Evolutionary conservation across 1,140 invertebrate genomes (phyloP), one percentile per base, ranked within the genome.

Genomic region (Drosophila busckii): DNA sequence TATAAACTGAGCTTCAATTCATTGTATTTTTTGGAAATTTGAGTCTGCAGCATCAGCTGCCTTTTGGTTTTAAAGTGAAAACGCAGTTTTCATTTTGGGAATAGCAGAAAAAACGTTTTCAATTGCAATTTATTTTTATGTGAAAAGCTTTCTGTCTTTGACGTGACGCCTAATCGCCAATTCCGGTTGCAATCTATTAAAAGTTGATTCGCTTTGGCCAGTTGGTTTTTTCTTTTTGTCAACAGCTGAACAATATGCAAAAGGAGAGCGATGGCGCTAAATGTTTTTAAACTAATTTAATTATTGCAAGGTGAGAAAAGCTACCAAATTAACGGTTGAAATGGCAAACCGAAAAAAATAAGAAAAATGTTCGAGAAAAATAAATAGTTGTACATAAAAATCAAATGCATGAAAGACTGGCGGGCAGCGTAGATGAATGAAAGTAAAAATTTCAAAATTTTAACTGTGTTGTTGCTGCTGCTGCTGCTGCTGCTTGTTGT

Each of bases 371-470:
- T 25, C 31, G 7, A 13, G 28, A 16, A 60, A 23, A 38, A 13
- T 55, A 61, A 53, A 52, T 25, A 50, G 66, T 52, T 48, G 26
- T 31, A 44, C 50, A 55, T 25, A 20, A 35, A 53, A 54, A 68
- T 44, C 45, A 67, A 64, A 42, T 52, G 26, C 48, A 40, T n/a
- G n/a, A n/a, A n/a, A n/a, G n/a, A n/a, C 34, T 37, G n/a, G 19
- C 25, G 20, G 9, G 49, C 22, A 22, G 48, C 23, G 48, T 25
- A 65, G 59, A 68, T 78, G 71, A 37, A 68, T 78, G 73, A 78
- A 78, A 78, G 73, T 78, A 80, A 78, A n/a, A 64, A 68, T 78
- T 68, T 76, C 54, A 65, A 75, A 75, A 76, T 52, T 49, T 70
- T 34, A 46, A 37, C 26, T 48, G 13, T 46, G 34, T 15, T 22